Evolutionary conservation across 2,113 vertebrate species (phyloP), one percentile per base, ranked within the genome.

Genomic region (Rhegmatorhina hoffmannsi): DNA sequence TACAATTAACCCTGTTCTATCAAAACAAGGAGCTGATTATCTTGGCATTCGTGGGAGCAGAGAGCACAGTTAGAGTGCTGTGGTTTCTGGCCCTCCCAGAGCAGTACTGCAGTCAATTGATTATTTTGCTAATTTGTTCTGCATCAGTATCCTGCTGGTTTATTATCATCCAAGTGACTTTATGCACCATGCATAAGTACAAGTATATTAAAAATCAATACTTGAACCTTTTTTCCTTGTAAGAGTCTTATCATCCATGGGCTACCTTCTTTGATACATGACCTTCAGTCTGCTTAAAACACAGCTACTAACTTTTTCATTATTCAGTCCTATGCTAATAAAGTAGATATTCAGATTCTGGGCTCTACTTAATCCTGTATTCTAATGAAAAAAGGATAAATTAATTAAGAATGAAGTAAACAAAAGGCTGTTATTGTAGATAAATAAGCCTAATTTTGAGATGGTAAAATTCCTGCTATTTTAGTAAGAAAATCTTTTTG

Each of bases 71-170:
- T 11, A 11, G 46, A 87, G 53, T 90, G 72, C 75, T 73, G 70
- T 7, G 47, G 64, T 92, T 95, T 91, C 58, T 75, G 43, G 70
- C 79, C 89, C 63, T 92, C 62, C 84, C 26, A 31, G 82, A 94
- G 77, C 60, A 89, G 34, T 66, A 86, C 44, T 88, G 84, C 44
- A 96, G 80, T 89, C 80, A 31, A 92, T 93, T 95, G 95, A 87
- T 97, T 96, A 83, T 89, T 95, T 95, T 97, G 66, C 93, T 96
- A 95, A 94, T 97, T 97, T 97, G 96, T 93, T 96, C 94, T 97
- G 77, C 91, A 92, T 97, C 76, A 33, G 52, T 50, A 26, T 96
- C 84, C 90, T 96, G 72, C 92, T 92, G 94, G 52, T 95, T 97
- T 95, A 95, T 96, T 95, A 97, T 87, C 33, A 75, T 92, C 68